Percentiles rank a stretch among this genome's conserved stretches.
Evolutionary conservation across 2,113 vertebrate species (phyloP).

Genomic region (Mormyrus lacerda): DNA sequence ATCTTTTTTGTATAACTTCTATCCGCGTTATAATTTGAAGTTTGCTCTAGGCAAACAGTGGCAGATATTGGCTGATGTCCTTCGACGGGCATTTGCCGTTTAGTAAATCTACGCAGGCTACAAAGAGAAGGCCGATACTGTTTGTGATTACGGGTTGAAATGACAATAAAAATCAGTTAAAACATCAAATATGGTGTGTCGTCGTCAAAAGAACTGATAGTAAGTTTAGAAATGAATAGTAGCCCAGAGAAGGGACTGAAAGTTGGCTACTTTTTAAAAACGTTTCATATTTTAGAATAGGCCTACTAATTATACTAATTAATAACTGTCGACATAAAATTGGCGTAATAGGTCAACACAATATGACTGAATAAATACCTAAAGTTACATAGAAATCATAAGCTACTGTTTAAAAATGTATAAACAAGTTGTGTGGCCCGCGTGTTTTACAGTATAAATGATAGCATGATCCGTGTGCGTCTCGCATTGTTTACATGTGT

Average conservation of each 20-base stretch:
- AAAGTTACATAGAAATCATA: not conserved
- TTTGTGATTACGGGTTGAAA: not conserved
- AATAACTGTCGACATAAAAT: not conserved
- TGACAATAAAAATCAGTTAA: not conserved
- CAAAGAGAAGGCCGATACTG: not conserved
- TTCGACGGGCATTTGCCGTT: not conserved
- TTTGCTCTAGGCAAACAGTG: not conserved
- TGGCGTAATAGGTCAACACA: not conserved
- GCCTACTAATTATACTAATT: not conserved
- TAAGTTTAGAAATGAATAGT: not conserved
- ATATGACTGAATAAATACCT: not conserved
- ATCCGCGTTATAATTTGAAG: not conserved
- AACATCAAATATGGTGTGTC: not conserved
- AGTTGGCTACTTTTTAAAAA: not conserved
- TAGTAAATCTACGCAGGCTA: not conserved
- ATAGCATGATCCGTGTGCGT: not conserved
- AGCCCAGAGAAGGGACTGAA: not conserved
- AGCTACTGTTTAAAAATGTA: not conserved
- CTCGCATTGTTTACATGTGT: not conserved
- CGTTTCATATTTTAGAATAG: not conserved
- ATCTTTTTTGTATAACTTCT: not conserved
- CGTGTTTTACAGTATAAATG: not conserved
- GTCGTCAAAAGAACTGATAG: not conserved
- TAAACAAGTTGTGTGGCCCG: not conserved
- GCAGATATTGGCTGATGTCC: not conserved